Conservation (phyloP, 2,888 invertebrate species). For the Caenorhabditis sp. region DNA sequence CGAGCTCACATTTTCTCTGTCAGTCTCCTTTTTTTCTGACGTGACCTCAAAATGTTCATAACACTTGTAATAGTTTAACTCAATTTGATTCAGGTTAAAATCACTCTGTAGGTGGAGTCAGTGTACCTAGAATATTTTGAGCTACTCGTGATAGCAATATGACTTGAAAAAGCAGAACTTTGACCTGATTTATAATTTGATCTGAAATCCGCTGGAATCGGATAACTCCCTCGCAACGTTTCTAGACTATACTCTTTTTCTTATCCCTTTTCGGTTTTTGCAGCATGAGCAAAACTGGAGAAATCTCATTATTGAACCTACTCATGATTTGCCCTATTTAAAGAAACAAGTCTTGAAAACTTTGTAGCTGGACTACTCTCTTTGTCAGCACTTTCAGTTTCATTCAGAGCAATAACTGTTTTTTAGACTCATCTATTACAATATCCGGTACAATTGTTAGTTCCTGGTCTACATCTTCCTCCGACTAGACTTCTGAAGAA, state of each 20-base stretch:
- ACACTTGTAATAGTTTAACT: not conserved
- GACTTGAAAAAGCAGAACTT: not conserved
- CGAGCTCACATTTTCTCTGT: not conserved
- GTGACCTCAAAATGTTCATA: not conserved
- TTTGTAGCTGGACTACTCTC: no score
- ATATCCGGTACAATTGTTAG: conserved; percentile 15
- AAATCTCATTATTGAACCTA: no score
- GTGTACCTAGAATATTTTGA: no score
- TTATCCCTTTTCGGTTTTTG: not conserved
- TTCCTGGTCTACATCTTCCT: no score
- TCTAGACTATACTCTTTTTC: not conserved
- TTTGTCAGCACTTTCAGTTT: no score
- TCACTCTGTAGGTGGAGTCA: not conserved
- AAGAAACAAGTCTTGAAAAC: no score
- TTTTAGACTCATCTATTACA: not conserved
- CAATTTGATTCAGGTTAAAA: not conserved
- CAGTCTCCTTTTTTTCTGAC: conserved; percentile 1
- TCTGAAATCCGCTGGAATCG: not conserved
- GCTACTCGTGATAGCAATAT: no score
- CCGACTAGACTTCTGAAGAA: no score
- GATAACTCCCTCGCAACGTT: not conserved
- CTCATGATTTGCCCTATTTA: no score
- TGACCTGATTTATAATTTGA: conserved; percentile 6
- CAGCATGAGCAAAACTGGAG: no score
- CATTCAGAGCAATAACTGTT: no score